phyloP scores from a whole-genome alignment of 2,113 vertebrate species.

The Corvus moneduloides region DNA sequence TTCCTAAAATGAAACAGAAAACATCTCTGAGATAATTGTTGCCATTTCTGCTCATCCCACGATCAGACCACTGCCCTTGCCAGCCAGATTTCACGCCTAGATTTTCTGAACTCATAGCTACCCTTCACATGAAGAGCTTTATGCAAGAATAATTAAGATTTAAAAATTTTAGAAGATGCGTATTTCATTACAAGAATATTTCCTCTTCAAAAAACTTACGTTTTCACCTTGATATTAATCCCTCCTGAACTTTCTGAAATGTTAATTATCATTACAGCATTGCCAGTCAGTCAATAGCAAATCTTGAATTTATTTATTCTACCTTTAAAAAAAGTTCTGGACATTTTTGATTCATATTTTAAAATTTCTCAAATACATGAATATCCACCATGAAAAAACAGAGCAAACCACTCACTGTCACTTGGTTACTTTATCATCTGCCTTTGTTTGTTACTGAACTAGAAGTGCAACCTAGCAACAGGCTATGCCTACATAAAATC shows the following conservation, averaged over 20 bases:
- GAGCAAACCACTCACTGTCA: constrained; percentile 10
- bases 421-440: constrained; percentile 13
- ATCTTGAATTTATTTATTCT: background rate
- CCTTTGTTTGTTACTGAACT: constrained; percentile 40
- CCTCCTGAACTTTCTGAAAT: background rate
- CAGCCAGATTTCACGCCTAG: background rate
- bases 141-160: constrained; percentile 53
- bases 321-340: background rate
- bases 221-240: background rate
- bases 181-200: constrained; percentile 27
- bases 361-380: background rate
- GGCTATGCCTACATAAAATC: background rate
- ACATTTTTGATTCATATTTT: background rate
- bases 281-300: background rate
- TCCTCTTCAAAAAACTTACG: background rate
- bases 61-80: background rate
- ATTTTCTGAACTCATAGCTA: background rate
- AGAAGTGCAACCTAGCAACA: constrained; percentile 42
- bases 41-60: background rate
- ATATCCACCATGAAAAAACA: background rate
- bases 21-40: background rate
- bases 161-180: constrained; percentile 34
- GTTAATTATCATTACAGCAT: background rate
- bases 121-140: constrained; percentile 16
- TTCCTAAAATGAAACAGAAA: constrained; percentile 78